Percentiles rank a stretch among this genome's conserved stretches.
Conservation (phyloP, 2,888 invertebrate genomes). For the Acrobasis repandana region DNA sequence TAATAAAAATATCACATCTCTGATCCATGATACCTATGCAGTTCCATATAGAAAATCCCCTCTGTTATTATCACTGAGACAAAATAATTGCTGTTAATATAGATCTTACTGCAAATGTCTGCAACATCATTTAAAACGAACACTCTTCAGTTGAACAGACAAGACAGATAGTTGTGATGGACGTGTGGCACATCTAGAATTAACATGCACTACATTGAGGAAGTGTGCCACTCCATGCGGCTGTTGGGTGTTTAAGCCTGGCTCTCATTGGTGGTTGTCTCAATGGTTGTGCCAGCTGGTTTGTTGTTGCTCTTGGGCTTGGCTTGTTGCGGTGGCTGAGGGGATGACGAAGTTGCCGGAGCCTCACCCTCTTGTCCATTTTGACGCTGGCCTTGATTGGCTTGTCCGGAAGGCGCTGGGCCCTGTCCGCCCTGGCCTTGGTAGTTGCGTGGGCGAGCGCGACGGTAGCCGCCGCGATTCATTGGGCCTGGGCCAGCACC, state of each 20-base stretch:
- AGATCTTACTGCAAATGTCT: constrained; percentile 50
- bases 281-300: constrained; percentile 67
- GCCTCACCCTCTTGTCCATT: constrained; percentile 64
- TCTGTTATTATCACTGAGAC: constrained; percentile 44
- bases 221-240: constrained; percentile 54
- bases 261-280: constrained; percentile 78
- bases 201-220: constrained; percentile 62
- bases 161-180: constrained; percentile 54
- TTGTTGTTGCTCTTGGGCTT: constrained; percentile 62
- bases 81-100: constrained; percentile 44
- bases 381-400: constrained; percentile 48
- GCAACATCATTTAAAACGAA: constrained; percentile 59
- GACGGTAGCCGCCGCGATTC: constrained; percentile 72
- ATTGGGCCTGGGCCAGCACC: constrained; percentile 68
- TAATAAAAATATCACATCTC: constrained; percentile 77
- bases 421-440: constrained; percentile 47
- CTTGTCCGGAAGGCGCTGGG: constrained; percentile 25
- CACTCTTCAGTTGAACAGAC: constrained; percentile 65
- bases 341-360: constrained; percentile 45
- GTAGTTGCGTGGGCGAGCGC: constrained; percentile 67
- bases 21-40: constrained; percentile 74
- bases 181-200: constrained; percentile 64
- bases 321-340: constrained; percentile 55
- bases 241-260: constrained; percentile 65
- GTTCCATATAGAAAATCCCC: constrained; percentile 59